Percentiles rank a stretch among this genome's conserved stretches.
Evolutionary conservation across 2,888 invertebrate genomes (phyloP).

Genomic region (Apantesis nais): DNA sequence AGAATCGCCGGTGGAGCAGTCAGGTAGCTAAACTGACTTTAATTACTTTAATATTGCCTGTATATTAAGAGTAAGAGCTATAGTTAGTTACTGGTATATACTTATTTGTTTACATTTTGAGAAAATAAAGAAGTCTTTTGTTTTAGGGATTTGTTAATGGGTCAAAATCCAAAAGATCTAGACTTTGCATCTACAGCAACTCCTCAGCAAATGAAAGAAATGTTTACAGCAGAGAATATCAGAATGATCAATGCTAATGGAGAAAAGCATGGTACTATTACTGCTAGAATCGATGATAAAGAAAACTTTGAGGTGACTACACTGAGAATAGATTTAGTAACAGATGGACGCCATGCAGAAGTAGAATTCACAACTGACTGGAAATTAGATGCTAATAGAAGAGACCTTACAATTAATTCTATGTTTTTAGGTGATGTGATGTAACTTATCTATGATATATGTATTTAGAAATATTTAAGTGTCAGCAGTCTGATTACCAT

Average conservation of each 20-base stretch:
- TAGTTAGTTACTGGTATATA: too few species aligned
- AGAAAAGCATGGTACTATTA: conserved; percentile 98
- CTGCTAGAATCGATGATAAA: conserved; percentile 96
- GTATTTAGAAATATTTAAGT: too few species aligned
- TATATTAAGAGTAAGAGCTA: too few species aligned
- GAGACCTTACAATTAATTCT: conserved; percentile 99
- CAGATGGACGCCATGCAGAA: conserved; percentile 98
- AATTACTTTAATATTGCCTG: not conserved
- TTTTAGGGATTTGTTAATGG: conserved; percentile 91
- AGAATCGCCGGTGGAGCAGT: conserved; percentile 99
- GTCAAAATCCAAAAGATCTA: conserved; percentile 93
- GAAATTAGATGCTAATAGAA: conserved; percentile 96
- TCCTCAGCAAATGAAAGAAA: conserved; percentile 97
- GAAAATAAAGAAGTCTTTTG: not conserved
- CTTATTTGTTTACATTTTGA: too few species aligned
- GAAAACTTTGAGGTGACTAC: conserved; percentile 98
- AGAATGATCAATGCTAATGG: conserved; percentile 97
- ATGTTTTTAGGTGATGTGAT: conserved; percentile 96
- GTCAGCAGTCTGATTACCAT: too few species aligned
- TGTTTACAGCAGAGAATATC: conserved; percentile 93
- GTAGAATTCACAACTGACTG: conserved; percentile 97
- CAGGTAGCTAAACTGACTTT: conserved; percentile 74
- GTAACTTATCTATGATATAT: too few species aligned
- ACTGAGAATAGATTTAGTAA: conserved; percentile 94
- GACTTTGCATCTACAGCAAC: conserved; percentile 99